A percentile compares a stretch with the other conserved stretches of the same genome.
phyloP scores from a whole-genome alignment of 2,113 vertebrate species.

The Eulemur rufifrons region DNA sequence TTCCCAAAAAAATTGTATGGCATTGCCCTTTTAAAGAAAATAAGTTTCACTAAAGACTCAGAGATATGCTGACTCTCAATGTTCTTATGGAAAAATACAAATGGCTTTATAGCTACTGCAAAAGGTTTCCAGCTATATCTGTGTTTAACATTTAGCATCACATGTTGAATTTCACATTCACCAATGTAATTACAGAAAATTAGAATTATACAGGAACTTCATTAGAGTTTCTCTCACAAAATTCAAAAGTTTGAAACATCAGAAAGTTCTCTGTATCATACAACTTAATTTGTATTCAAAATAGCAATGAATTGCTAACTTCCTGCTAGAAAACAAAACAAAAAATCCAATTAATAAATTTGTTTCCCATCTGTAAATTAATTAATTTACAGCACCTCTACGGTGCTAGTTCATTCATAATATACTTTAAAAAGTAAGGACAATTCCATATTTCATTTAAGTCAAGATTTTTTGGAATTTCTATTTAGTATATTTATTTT shows the following conservation, averaged over 20 bases:
- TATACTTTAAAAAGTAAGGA: conserved; percentile 3
- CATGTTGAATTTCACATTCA: conserved; percentile 59
- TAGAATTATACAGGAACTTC: conserved; percentile 61
- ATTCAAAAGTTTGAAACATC: conserved; percentile 74
- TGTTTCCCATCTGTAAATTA: conserved; percentile 46
- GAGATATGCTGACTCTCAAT: conserved; percentile 47
- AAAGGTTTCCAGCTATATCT: conserved; percentile 38
- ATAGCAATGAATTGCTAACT: conserved; percentile 48
- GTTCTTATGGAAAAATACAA: conserved; percentile 57
- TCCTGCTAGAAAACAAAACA: conserved; percentile 44
- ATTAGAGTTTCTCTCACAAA: conserved; percentile 63
- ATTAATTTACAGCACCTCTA: conserved; percentile 25
- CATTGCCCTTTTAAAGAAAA: conserved; percentile 43
- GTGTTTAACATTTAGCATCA: conserved; percentile 62
- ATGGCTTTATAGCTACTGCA: conserved; percentile 54
- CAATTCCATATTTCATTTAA: conserved; percentile 38
- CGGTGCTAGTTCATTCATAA: conserved; percentile 25
- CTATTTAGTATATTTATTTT: conserved; percentile 11
- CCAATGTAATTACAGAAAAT: conserved; percentile 71
- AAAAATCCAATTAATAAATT: conserved; percentile 45
- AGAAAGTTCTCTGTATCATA: conserved; percentile 52
- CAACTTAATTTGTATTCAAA: conserved; percentile 64
- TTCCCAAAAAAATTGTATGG: conserved; percentile 46
- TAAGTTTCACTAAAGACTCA: conserved; percentile 42
- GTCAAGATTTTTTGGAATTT: conserved; percentile 24